Evolutionary conservation across 2,888 invertebrate genomes (phyloP), one percentile per base, ranked within the genome.

Genomic region (Rotaria macrura): DNA sequence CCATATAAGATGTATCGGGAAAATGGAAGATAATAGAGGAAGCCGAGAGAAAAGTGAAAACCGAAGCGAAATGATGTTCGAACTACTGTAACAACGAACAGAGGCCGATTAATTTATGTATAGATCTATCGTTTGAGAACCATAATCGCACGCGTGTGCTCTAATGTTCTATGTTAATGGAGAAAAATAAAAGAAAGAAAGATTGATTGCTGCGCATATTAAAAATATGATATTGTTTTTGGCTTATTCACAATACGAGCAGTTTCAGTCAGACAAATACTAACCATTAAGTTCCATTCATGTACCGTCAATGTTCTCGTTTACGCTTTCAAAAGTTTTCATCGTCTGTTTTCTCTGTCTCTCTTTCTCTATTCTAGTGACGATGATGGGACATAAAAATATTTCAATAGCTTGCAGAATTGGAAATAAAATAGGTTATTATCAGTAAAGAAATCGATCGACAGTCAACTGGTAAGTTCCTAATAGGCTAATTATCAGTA

Each of bases 1-100:
- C 89, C 90, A 90, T 90, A 40, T 1, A 40, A 23, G 74, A 10
- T 49, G 12, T 49, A 12, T 4, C 4, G 14, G 17, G 17, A 49
- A 17, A 49, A 49, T 49, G 17, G 49, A 49, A 12, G 3, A 5
- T 1, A 49, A 49, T 14, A 4, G 49, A 65, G 29, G 14, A 65
- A 65, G 14, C 1, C 14, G n/a, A n/a, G n/a, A 65, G 4, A 34
- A 14, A 29, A 4, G 20, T 17, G 12, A 4, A 17, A 65, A 34
- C 20, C 34, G 34, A 34, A 38, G 6, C 6, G 38, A 38, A 65
- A 65, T 34, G 17, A 34, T 57, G n/a, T 4, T 29, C 34, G 34
- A 65, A 65, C 38, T 20, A 4, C 34, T 34, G 34, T 65, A 25
- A 65, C 20, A 65, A 65, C 17, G 14, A 34, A 20, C 6, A 38